Percentiles rank a stretch among this genome's conserved stretches.
Evolutionary conservation across 2,113 vertebrate genomes (phyloP).

Genomic region (Hippolais icterina): DNA sequence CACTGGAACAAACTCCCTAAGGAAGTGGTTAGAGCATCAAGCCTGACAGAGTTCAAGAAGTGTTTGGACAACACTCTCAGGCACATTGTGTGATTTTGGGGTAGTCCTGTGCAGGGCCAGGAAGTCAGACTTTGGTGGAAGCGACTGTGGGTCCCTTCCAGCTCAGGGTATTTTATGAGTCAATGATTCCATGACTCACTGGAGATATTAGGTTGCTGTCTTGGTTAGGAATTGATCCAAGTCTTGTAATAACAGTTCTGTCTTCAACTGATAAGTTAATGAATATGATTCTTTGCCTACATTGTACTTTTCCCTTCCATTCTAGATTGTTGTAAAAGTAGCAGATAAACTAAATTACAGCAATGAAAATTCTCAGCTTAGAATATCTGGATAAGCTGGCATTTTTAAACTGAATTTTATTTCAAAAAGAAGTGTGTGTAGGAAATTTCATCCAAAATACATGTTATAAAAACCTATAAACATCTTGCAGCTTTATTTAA

Average conservation of each 20-base stretch:
- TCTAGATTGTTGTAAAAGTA: neutral
- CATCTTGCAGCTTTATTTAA: neutral
- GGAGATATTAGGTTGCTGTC: neutral
- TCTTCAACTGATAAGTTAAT: neutral
- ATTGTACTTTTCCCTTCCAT: neutral
- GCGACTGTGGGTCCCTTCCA: neutral
- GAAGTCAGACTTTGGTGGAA: neutral
- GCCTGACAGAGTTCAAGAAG: neutral
- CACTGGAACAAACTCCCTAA: neutral
- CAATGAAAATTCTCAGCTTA: neutral
- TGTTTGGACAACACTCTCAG: neutral
- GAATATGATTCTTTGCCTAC: neutral
- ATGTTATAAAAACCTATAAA: neutral
- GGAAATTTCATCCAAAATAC: neutral
- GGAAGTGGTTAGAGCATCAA: neutral
- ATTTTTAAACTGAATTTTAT: neutral
- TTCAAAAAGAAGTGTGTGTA: neutral
- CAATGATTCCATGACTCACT: neutral
- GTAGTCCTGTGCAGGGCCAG: neutral
- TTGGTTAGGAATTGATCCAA: neutral
- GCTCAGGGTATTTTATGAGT: neutral
- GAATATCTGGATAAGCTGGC: neutral
- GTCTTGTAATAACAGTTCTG: neutral
- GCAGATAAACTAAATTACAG: neutral
- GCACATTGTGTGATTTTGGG: neutral